These are phyloP conservation scores for Ophioninae sp. DNA, from an alignment of 2,888 invertebrate genomes.

Conservation along the genomic window DNA sequence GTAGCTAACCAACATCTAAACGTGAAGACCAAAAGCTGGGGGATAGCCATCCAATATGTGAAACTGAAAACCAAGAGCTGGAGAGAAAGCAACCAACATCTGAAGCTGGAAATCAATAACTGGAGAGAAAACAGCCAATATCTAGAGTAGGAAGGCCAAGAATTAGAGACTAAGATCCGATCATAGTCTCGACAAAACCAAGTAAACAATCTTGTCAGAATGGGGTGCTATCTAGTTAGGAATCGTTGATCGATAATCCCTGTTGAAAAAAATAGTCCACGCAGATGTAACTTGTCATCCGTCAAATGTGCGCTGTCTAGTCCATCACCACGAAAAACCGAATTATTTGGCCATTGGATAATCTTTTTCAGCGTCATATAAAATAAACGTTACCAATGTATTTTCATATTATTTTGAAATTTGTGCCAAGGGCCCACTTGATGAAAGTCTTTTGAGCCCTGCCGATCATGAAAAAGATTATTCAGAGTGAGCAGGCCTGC, in stretches of 20 bases:
- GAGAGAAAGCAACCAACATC: background rate
- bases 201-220: background rate
- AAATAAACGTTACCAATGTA: background rate
- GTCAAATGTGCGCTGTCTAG: background rate
- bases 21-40: no score
- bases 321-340: background rate
- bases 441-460: background rate
- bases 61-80: background rate
- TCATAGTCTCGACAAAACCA: background rate
- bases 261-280: background rate
- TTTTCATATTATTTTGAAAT: constrained; percentile 26
- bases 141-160: no score
- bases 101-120: background rate
- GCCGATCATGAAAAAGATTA: background rate
- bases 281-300: background rate
- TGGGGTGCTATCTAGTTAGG: background rate
- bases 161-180: background rate
- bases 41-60: no score
- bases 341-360: background rate
- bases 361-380: background rate
- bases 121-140: no score
- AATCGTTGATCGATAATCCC: background rate
- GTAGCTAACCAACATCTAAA: no score
- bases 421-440: background rate
- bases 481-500: constrained; percentile 10